phyloP scores from a whole-genome alignment of 2,113 vertebrate species.

The Alethe castanea region DNA sequence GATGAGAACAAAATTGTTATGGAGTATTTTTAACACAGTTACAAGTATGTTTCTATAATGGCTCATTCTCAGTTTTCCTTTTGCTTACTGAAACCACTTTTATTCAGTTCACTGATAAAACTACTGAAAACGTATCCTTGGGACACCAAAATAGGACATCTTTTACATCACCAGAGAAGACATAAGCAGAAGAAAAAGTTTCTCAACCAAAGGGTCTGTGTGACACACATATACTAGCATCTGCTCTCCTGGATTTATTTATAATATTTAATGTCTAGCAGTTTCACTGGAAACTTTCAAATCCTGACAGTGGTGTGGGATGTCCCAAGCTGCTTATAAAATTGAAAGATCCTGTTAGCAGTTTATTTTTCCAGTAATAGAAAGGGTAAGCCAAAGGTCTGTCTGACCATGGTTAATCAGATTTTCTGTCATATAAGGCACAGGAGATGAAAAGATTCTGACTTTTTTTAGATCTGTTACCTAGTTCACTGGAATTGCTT shows the following conservation, averaged over 20 bases:
- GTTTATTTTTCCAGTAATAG: background rate
- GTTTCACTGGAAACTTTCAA: constrained; percentile 1
- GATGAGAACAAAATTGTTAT: background rate
- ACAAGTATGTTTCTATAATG: background rate
- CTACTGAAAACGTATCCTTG: background rate
- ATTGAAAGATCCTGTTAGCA: background rate
- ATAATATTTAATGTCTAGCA: background rate
- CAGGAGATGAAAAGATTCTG: background rate
- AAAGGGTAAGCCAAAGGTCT: background rate
- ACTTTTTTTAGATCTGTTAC: background rate
- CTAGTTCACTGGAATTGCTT: background rate
- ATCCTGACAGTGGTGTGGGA: background rate
- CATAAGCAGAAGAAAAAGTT: background rate
- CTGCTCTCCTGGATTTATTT: background rate
- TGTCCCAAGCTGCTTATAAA: background rate
- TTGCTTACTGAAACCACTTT: background rate
- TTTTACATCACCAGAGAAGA: background rate
- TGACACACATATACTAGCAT: background rate
- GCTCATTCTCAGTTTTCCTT: background rate
- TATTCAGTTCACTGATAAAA: background rate
- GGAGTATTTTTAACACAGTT: background rate
- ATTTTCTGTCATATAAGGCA: background rate
- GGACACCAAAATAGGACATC: background rate
- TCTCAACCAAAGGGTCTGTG: background rate
- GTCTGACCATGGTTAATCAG: background rate